These are phyloP conservation scores for Scaptomyza caliginosa DNA, from an alignment of 2,888 invertebrate species.

Conservation along the genomic window DNA sequence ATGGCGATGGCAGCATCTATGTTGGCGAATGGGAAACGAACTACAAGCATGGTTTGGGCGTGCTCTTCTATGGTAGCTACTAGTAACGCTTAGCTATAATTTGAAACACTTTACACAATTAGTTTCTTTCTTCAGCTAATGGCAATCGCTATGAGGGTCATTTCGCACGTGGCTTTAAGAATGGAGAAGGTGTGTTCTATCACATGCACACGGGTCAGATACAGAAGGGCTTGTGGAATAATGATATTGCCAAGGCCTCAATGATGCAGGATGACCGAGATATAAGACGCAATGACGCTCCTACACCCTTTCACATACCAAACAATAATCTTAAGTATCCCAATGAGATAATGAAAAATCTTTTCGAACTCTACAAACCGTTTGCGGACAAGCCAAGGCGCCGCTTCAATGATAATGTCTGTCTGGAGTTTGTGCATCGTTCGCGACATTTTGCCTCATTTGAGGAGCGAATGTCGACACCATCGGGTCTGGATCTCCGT, in stretches of 20 bases:
- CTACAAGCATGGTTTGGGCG: conserved; percentile 79
- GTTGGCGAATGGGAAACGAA: conserved; percentile 82
- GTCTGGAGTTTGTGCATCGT: conserved; percentile 65
- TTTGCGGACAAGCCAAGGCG: conserved; percentile 60
- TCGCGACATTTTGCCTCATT: conserved; percentile 60
- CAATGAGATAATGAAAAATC: conserved; percentile 67
- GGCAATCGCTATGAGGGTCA: conserved; percentile 83
- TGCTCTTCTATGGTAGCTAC: conserved; percentile 80
- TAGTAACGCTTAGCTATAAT: too few species aligned
- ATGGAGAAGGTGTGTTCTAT: conserved; percentile 82
- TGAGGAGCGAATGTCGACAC: conserved; percentile 56
- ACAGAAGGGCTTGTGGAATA: conserved; percentile 83
- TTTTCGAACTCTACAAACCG: conserved; percentile 72
- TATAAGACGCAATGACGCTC: conserved; percentile 63
- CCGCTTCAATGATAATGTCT: conserved; percentile 65
- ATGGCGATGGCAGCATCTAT: conserved; percentile 75
- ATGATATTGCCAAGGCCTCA: conserved; percentile 76
- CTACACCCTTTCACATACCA: conserved; percentile 77
- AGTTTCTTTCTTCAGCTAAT: conserved; percentile 65
- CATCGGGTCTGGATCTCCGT: conserved; percentile 47
- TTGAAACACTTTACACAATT: background rate
- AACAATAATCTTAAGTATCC: conserved; percentile 69
- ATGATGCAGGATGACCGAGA: conserved; percentile 77
- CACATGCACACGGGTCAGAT: conserved; percentile 82
- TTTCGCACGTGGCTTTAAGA: conserved; percentile 80